phyloP scores from a whole-genome alignment of 2,888 invertebrate genomes.

The Drosophila cognata region DNA sequence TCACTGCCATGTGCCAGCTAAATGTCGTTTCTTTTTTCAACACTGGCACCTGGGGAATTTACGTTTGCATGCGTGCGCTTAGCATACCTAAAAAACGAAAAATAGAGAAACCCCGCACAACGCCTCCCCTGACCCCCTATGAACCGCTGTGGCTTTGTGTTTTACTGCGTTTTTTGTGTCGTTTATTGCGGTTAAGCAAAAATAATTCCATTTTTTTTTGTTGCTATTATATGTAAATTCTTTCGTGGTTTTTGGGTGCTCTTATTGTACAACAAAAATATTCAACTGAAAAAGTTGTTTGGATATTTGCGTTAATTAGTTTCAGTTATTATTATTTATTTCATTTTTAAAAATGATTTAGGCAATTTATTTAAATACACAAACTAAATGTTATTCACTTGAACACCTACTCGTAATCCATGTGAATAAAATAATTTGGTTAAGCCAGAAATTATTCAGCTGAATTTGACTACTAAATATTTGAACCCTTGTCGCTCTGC shows the following conservation, averaged over 20 bases:
- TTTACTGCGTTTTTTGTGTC: slow-evolving; percentile 1
- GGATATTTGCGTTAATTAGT: not conserved
- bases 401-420: not conserved
- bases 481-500: not conserved
- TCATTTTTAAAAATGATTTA: not conserved
- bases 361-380: not conserved
- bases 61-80: slow-evolving; percentile 71
- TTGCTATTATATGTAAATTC: not conserved
- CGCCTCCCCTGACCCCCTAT: not conserved
- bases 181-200: slow-evolving; percentile 58
- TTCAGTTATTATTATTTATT: not conserved
- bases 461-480: not conserved
- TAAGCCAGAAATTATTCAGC: not conserved
- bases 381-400: not conserved
- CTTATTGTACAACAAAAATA: not conserved
- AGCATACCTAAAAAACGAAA: slow-evolving; percentile 39
- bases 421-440: not conserved
- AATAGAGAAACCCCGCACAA: slow-evolving; percentile 9
- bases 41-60: slow-evolving; percentile 72
- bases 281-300: not conserved
- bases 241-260: slow-evolving; percentile 1
- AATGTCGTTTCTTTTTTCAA: slow-evolving; percentile 51
- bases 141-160: not conserved
- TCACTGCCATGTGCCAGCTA: slow-evolving; percentile 68
- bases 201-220: slow-evolving; percentile 46